Base-by-base conservation (phyloP, 23 tunicate species). In the Diplosoma virens region DNA sequence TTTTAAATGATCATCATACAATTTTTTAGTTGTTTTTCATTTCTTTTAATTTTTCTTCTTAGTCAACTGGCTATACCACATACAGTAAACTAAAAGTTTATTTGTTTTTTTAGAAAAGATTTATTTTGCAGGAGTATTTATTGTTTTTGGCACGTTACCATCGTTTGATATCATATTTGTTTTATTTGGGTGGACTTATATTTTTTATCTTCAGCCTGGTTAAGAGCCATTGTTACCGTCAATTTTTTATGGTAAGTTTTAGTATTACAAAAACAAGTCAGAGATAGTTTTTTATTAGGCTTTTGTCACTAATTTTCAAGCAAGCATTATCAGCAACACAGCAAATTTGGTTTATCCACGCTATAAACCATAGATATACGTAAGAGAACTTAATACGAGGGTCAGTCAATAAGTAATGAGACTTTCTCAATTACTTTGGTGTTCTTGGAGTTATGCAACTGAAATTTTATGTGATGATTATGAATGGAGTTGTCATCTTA, bases 181-280 rank as follows among this genome's bases (percentile, higher is more conserved):
- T 56, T 0, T 94, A 94, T 58, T 48, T 82, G 1, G 20, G 70
- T 56, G 98, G 98, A 11, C 71, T 94, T 53, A 87, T 94, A 26
- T 27, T 87, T 36, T 94, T 94, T 78, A 86, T 87, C 0, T 70
- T 82, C 23, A 86, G 94, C 45, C 55, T 94, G 69, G 86, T 82
- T 30, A 94, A 94, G 76, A 78, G 59, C 25, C 76, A 64, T 22
- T 94, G 82, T 47, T 71, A 85, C 29, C 76, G 71, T 22, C 98
- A 94, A 75, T 94, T 94, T 54, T 94, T 79, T 50, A 94, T 94
- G 98, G 93, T 94, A 48, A 58, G 32, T 24, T 77, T 56, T 20
- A 52, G 9, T 30, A 18, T 58, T 21, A 7, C 50, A 41, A 14
- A 7, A 7, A 14, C 50, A 9, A 41, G 14, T 41, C 14, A 41